Percentiles rank a stretch among this genome's conserved stretches.
Conservation (phyloP, 2,888 invertebrate genomes). For the Dione juno region DNA sequence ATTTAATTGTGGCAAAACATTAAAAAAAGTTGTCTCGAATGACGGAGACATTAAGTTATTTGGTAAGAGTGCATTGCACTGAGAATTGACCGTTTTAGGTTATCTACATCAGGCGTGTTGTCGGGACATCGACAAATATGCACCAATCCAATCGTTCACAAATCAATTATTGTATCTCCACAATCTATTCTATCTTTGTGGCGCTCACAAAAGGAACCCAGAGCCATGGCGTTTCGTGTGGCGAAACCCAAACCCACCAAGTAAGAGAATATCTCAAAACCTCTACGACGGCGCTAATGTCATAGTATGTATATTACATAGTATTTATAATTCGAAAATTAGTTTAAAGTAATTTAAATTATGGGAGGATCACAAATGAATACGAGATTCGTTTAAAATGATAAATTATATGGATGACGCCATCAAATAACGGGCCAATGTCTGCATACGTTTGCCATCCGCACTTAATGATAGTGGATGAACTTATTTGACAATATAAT, state of each 20-base stretch:
- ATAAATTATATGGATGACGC: constrained; percentile 56
- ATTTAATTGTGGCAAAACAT: constrained; percentile 71
- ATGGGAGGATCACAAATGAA: constrained; percentile 38
- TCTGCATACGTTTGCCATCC: constrained; percentile 31
- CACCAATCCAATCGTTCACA: constrained; percentile 67
- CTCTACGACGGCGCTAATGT: background rate
- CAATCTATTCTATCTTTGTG: background rate
- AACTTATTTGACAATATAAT: constrained; percentile 32
- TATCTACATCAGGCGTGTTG: constrained; percentile 55
- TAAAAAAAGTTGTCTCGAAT: constrained; percentile 65
- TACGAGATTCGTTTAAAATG: constrained; percentile 49
- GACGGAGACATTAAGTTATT: constrained; percentile 73
- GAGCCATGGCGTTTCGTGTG: too few relatives aligned
- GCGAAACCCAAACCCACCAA: too few relatives aligned
- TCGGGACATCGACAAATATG: constrained; percentile 59
- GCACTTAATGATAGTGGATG: constrained; percentile 27
- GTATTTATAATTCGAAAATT: constrained; percentile 24
- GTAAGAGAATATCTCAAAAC: background rate
- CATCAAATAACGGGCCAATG: constrained; percentile 43
- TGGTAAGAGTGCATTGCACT: constrained; percentile 76
- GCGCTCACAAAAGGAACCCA: too few relatives aligned
- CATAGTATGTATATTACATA: background rate
- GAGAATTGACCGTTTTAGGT: constrained; percentile 69
- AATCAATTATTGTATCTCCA: constrained; percentile 50
- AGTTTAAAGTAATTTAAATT: constrained; percentile 42